phyloP scores from a whole-genome alignment of 2,888 invertebrate species.

The Limenitis camilla region DNA sequence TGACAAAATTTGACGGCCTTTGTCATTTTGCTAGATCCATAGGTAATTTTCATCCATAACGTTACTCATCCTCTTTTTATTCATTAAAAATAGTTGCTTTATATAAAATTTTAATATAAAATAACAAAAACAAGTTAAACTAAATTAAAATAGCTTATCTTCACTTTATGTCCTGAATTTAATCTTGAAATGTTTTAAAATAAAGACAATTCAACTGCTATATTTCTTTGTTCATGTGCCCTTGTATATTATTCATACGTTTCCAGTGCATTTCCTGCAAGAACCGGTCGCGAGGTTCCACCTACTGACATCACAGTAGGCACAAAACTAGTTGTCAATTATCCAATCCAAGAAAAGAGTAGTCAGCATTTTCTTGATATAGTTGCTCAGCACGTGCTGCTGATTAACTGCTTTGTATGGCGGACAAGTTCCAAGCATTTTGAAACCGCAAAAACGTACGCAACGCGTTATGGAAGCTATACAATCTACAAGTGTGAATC shows the following conservation, averaged over 20 bases:
- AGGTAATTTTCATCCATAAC: too few species aligned
- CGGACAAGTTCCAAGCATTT: slow-evolving; percentile 65
- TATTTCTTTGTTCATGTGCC: slow-evolving; percentile 20
- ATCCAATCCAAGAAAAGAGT: slow-evolving; percentile 44
- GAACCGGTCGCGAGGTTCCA: slow-evolving; percentile 43
- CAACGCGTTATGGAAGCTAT: slow-evolving; percentile 57
- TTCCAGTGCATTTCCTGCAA: slow-evolving; percentile 36
- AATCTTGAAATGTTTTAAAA: slow-evolving; percentile 9
- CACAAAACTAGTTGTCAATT: slow-evolving; percentile 43
- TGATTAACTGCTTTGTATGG: slow-evolving; percentile 60
- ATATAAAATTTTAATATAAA: not conserved
- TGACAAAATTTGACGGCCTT: too few species aligned
- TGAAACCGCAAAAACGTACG: slow-evolving; percentile 57
- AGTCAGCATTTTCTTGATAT: slow-evolving; percentile 48
- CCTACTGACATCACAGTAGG: slow-evolving; percentile 30
- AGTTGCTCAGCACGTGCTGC: slow-evolving; percentile 47
- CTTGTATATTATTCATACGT: slow-evolving; percentile 21
- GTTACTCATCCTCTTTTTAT: too few species aligned
- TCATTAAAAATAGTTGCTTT: too few species aligned
- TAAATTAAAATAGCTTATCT: not conserved
- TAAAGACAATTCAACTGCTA: slow-evolving; percentile 6
- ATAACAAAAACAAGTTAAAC: not conserved
- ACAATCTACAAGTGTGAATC: slow-evolving; percentile 70
- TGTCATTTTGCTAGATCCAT: too few species aligned
- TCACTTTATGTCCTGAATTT: slow-evolving; percentile 10